Conservation (phyloP, 2,797 vertebrate genomes). For the Numenius phaeopus region DNA sequence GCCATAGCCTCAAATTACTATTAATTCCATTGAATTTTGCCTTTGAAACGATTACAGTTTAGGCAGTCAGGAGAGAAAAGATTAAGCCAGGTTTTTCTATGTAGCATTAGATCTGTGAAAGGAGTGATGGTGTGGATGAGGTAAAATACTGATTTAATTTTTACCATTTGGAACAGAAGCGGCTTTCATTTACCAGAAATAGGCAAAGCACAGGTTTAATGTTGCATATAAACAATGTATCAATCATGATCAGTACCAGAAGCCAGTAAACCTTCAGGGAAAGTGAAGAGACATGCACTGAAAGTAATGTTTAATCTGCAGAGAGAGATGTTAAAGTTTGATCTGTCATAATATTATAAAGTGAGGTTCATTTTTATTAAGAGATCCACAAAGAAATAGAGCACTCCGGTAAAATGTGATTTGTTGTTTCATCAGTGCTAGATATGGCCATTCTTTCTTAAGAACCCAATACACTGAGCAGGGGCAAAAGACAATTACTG, state of each 20-base stretch:
- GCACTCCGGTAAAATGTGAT: neutral
- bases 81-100: neutral
- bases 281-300: conserved; percentile 20
- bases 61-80: neutral
- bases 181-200: conserved; percentile 57
- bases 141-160: conserved; percentile 36
- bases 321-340: conserved; percentile 26
- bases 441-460: neutral
- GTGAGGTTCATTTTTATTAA: conserved; percentile 51
- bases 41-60: conserved; percentile 33
- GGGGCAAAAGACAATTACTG: neutral
- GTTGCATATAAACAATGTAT: conserved; percentile 38
- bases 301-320: conserved; percentile 8
- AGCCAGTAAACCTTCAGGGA: conserved; percentile 12
- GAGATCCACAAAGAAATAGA: conserved; percentile 42
- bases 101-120: neutral
- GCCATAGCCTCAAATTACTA: neutral
- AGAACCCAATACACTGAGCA: neutral
- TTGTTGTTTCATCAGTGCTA: conserved; percentile 15
- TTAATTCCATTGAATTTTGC: conserved; percentile 35
- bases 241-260: conserved; percentile 51
- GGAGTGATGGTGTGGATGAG: neutral
- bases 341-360: neutral
- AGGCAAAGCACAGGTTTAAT: conserved; percentile 52
- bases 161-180: conserved; percentile 22